phyloP scores from a whole-genome alignment of 2,888 invertebrate genomes.

The Agrotis exclamationis region DNA sequence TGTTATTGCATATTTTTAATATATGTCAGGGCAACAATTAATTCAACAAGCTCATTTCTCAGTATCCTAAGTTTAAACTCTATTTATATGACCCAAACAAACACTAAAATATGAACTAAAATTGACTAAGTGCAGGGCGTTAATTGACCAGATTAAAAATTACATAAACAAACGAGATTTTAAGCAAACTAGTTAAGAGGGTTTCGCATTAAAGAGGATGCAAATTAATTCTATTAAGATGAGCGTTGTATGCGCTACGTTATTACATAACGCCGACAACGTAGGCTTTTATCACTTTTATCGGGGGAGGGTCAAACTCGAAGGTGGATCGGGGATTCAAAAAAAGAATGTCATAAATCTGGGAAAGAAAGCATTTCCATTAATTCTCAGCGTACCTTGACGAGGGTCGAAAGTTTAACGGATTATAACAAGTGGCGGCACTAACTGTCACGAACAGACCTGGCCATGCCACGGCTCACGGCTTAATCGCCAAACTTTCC shows the following conservation, averaged over 20 bases:
- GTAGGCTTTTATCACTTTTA: conserved; percentile 69
- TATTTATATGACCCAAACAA: not conserved
- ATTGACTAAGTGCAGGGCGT: conserved; percentile 54
- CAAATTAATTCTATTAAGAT: conserved; percentile 86
- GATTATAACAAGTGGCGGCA: conserved; percentile 90
- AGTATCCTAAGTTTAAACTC: too few species aligned
- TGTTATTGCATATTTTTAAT: too few species aligned
- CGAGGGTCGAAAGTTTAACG: conserved; percentile 90
- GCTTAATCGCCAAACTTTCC: conserved; percentile 91
- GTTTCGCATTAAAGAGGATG: conserved; percentile 81
- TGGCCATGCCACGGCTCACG: conserved; percentile 88
- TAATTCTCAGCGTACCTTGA: conserved; percentile 88
- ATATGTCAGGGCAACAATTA: too few species aligned
- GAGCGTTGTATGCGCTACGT: conserved; percentile 81
- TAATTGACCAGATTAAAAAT: conserved; percentile 65
- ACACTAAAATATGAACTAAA: conserved; percentile 23
- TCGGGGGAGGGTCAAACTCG: conserved; percentile 59
- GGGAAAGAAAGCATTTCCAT: conserved; percentile 85
- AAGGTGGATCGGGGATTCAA: conserved; percentile 61
- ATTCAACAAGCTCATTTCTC: too few species aligned
- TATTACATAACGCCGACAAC: conserved; percentile 74
- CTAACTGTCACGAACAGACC: conserved; percentile 90
- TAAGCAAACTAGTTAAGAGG: conserved; percentile 83
- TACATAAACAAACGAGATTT: conserved; percentile 68
- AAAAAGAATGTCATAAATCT: conserved; percentile 80